phyloP scores from a whole-genome alignment of 2,113 vertebrate species.

The Planiliza haematocheilus region DNA sequence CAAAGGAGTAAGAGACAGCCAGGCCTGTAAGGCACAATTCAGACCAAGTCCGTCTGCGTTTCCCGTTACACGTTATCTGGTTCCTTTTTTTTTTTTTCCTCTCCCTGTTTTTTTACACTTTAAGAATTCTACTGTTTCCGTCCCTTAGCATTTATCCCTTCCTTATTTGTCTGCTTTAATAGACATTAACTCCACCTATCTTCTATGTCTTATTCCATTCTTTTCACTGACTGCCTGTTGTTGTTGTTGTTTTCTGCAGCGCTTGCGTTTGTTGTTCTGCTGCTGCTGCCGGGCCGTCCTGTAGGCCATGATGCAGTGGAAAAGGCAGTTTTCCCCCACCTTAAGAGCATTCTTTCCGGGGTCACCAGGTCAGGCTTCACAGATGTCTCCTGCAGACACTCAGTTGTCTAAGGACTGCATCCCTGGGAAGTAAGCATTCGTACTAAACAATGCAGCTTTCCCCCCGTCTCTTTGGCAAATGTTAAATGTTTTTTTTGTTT shows the following conservation, averaged over 20 bases:
- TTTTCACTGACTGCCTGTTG: conserved; percentile 51
- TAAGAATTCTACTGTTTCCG: conserved; percentile 13
- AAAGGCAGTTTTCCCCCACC: conserved; percentile 83
- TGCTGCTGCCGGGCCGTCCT: conserved; percentile 72
- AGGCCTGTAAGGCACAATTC: conserved; percentile 76
- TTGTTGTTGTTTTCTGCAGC: conserved; percentile 61
- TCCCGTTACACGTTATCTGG: conserved; percentile 42
- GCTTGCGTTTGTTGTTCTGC: conserved; percentile 77
- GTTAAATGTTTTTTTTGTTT: conserved; percentile 68
- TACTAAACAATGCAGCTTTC: conserved; percentile 86
- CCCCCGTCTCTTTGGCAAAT: conserved; percentile 78
- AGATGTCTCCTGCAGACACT: conserved; percentile 93
- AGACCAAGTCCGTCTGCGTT: conserved; percentile 49
- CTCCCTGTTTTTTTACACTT: conserved; percentile 6
- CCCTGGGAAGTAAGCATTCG: conserved; percentile 84
- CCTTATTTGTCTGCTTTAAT: conserved; percentile 17
- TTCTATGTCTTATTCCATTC: background rate
- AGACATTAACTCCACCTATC: background rate
- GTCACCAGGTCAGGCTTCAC: conserved; percentile 91
- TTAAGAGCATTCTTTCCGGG: conserved; percentile 91
- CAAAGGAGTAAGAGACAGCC: conserved; percentile 60
- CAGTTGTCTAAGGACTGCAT: conserved; percentile 90
- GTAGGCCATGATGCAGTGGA: conserved; percentile 81
- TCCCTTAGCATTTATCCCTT: background rate
- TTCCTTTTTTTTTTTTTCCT: conserved; percentile 34